Base-by-base conservation (phyloP, 1,140 invertebrate genomes). In the Procambarus clarkii region DNA sequence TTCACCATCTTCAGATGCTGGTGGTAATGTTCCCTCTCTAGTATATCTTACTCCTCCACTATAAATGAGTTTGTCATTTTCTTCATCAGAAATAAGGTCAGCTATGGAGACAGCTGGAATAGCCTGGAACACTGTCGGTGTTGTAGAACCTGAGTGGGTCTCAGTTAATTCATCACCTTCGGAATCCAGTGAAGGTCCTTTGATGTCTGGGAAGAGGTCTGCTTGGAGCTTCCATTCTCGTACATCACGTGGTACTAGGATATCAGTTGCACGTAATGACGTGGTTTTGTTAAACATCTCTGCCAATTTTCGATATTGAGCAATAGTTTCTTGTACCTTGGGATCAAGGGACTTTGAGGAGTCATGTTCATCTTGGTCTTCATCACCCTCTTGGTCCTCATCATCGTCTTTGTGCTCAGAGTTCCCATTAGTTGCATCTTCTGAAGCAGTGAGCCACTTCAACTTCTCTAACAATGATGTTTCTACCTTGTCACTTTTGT, bases 231-330 rank as follows among this genome's bases (percentile, higher is more conserved):
- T 93, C 93, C 93, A 93, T 44, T 93, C 93, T 3, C 93, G 89
- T 24, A 93, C 92, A 88, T 94, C 93, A 18, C 91, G 91, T 1
- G 93, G 92, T 64, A 93, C 93, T 69, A 93, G 84, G n/a, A 93
- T 88, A 5, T 92, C 89, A 71, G 45, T 84, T 76, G 85, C 78
- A 76, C 91, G 91, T 15, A 92, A 48, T 83, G 91, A 90, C 18
- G 92, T 93, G 24, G 88, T 93, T 69, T 91, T 90, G 54, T 93
- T 92, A 54, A 92, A 92, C 86, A 93, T 91, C 80, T 92, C 89
- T 48, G 92, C 87, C 24, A 93, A 64, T 54, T 93, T 91, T 15
- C 85, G 80, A 64, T 92, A 86, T 46, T 92, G 89, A 69, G 82
- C 83, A 44, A 92, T 92, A 24, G 86, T 92, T 44, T 91, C 88